These are phyloP conservation scores for Castor canadensis DNA, from an alignment of 2,113 vertebrate genomes.

Conservation along the genomic window DNA sequence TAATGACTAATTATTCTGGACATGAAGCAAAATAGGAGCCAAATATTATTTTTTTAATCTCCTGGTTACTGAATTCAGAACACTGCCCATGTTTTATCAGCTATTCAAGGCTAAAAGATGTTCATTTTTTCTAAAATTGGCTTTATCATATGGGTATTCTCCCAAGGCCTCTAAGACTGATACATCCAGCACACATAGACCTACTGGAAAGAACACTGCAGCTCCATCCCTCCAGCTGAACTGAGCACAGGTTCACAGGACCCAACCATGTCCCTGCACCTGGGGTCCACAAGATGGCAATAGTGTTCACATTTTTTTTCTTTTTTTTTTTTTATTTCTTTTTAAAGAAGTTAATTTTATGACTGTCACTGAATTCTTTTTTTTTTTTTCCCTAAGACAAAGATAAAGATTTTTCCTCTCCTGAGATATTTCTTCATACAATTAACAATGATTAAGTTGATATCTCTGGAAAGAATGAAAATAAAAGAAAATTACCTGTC, in stretches of 20 bases:
- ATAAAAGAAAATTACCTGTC: not conserved
- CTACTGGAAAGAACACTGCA: slow-evolving; percentile 36
- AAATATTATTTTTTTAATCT: slow-evolving; percentile 52
- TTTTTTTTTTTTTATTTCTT: not conserved
- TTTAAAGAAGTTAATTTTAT: slow-evolving; percentile 37
- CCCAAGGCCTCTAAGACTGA: slow-evolving; percentile 63
- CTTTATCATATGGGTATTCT: slow-evolving; percentile 67
- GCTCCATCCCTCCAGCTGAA: slow-evolving; percentile 27
- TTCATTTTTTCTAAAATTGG: slow-evolving; percentile 74
- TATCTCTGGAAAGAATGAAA: not conserved
- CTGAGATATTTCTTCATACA: slow-evolving; percentile 35
- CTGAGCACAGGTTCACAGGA: not conserved
- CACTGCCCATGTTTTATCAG: not conserved
- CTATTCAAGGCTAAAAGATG: slow-evolving; percentile 71
- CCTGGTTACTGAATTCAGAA: not conserved
- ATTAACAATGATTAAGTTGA: slow-evolving; percentile 29
- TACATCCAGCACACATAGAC: not conserved
- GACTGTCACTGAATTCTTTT: not conserved
- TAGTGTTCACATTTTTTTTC: slow-evolving; percentile 79
- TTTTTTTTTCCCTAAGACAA: slow-evolving; percentile 47
- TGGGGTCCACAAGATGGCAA: slow-evolving; percentile 86
- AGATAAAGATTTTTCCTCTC: slow-evolving; percentile 14
- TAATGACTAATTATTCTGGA: slow-evolving; percentile 36
- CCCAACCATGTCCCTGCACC: slow-evolving; percentile 72
- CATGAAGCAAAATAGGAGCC: slow-evolving; percentile 19